These are phyloP conservation scores for Drosophila rellima DNA, from an alignment of 2,888 invertebrate genomes.

Conservation along the genomic window DNA sequence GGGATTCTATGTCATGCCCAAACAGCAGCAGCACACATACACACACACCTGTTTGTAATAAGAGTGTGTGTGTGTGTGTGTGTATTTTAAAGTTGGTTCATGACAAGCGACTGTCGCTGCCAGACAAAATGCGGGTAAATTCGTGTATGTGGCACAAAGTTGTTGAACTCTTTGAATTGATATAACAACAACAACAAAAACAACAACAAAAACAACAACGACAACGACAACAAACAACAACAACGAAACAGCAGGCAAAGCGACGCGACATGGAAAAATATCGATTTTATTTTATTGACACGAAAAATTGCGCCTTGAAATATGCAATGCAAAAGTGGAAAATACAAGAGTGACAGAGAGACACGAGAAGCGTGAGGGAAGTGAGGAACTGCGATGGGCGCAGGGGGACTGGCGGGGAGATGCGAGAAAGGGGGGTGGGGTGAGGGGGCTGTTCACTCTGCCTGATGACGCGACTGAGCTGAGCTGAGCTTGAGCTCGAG, in stretches of 20 bases:
- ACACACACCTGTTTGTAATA: conserved; percentile 12
- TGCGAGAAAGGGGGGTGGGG: neutral
- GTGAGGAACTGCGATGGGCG: neutral
- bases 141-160: conserved; percentile 66
- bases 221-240: conserved; percentile 7
- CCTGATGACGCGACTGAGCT: conserved; percentile 8
- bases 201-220: conserved; percentile 4
- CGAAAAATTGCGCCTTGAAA: conserved; percentile 77
- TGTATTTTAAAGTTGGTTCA: conserved; percentile 8
- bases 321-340: conserved; percentile 69
- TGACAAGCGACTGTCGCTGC: conserved; percentile 49
- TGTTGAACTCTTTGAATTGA: conserved; percentile 66
- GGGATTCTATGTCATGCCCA: conserved; percentile 21
- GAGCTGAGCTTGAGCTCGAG: neutral
- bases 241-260: conserved; percentile 2
- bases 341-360: conserved; percentile 31
- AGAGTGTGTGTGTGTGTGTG: conserved; percentile 2
- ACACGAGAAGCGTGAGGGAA: neutral
- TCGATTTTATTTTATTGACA: conserved; percentile 78
- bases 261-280: conserved; percentile 40
- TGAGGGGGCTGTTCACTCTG: neutral
- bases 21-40: conserved; percentile 2
- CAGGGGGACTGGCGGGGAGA: neutral
- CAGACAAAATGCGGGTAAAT: conserved; percentile 33
- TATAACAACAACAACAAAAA: conserved; percentile 16